phyloP scores from a whole-genome alignment of 1,140 invertebrate genomes.

The Branchinecta lynchi region DNA sequence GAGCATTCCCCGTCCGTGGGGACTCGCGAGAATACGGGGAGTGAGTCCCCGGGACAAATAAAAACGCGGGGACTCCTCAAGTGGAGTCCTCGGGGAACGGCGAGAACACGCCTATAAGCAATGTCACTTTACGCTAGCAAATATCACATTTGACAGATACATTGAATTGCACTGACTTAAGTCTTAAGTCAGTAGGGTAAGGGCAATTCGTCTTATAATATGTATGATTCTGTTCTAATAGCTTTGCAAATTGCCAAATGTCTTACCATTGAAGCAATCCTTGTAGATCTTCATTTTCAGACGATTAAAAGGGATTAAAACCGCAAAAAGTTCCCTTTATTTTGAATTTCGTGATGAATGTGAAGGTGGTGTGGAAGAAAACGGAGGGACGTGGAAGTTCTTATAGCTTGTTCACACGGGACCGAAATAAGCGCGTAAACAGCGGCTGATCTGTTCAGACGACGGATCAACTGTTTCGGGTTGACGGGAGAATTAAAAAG shows the following conservation, averaged over 20 bases:
- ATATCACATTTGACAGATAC: background rate
- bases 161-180: no score
- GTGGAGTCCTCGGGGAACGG: no score
- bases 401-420: no score
- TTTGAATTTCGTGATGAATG: slow-evolving; percentile 22
- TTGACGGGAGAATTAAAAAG: no score
- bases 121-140: slow-evolving; percentile 1
- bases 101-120: slow-evolving; percentile 10
- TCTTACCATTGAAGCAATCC: slow-evolving; percentile 76
- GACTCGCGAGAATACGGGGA: no score
- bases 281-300: slow-evolving; percentile 85
- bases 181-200: background rate
- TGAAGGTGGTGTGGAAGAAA: slow-evolving; percentile 18
- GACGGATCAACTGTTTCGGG: no score
- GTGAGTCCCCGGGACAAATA: no score
- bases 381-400: background rate
- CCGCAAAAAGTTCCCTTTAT: slow-evolving; percentile 36
- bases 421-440: no score
- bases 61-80: no score
- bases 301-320: slow-evolving; percentile 33
- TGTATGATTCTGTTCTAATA: background rate
- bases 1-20: no score
- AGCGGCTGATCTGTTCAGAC: no score
- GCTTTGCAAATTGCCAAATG: slow-evolving; percentile 16
- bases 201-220: no score